Base-by-base conservation (phyloP, 2,797 vertebrate species). In the Sebastiscus tertius region DNA sequence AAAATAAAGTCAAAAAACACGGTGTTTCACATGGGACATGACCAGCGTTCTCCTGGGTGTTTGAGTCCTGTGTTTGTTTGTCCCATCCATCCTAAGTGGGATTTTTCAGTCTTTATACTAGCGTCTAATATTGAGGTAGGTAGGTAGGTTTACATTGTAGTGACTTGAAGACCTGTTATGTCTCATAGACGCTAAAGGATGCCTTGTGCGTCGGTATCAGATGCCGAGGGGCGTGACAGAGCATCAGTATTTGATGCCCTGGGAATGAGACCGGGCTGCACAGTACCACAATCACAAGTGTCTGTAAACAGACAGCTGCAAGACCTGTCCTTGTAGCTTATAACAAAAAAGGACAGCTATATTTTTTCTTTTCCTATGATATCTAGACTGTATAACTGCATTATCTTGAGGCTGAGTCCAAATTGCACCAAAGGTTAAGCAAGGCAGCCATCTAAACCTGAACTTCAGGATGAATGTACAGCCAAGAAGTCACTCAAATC, bases 401-500 rank as follows among this genome's bases (percentile, higher is more conserved):
- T 13, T 49, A 39, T 42, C 20, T 56, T 16, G 8, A 59, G 22
- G 56, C 31, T 6, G 5, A 64, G 49, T 36, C 31, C 24, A 65
- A 36, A 52, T 14, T 55, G 39, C 52, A 64, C 42, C 2, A 61
- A 70, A 42, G 2, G 27, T 36, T 68, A 13, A 58, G 8, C 13
- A 24, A 54, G n/a, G 31, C 52, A 68, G 22, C 39, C 46, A 64
- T 66, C 20, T 42, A 70, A 79, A 39, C 12, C 33, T 36, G 64
- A 67, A 81, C 64, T 76, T 72, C 11, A 60, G 26, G 10, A 72
- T 71, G 42, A 81, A 60, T 58, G 14, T 67, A 36, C 31, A 54
- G 66, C 66, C 22, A 27, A 68, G 31, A 58, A 68, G 72, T 62
- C 16, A 54, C 55, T 81, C n/a, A 49, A 49, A 67, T 83, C 65